Percentiles rank a stretch among this genome's conserved stretches.
Conservation (phyloP, 2,113 vertebrate genomes). For the Rana temporaria region DNA sequence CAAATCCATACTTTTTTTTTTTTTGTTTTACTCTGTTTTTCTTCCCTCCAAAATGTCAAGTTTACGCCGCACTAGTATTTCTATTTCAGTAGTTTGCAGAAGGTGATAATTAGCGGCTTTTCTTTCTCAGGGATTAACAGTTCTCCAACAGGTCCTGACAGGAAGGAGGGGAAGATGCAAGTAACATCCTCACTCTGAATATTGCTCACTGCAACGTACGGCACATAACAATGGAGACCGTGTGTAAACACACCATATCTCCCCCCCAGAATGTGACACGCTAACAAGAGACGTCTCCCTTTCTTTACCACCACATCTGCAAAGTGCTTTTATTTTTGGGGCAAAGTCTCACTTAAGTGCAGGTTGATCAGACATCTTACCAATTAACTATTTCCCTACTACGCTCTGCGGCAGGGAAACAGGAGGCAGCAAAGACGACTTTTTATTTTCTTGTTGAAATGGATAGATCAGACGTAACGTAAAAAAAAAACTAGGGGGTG, state of each 20-base stretch:
- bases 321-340: constrained; percentile 14
- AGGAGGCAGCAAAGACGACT: too few relatives aligned
- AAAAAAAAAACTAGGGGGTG: too few relatives aligned
- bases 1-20: constrained; percentile 37
- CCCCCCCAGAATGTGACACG: constrained; percentile 16
- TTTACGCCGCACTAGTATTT: constrained; percentile 36
- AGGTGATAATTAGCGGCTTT: constrained; percentile 57
- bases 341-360: constrained; percentile 13
- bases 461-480: too few relatives aligned
- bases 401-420: not conserved
- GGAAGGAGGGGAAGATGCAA: constrained; percentile 52
- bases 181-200: constrained; percentile 36
- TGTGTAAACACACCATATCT: not conserved
- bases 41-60: constrained; percentile 32
- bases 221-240: constrained; percentile 45
- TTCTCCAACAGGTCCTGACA: constrained; percentile 57
- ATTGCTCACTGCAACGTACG: constrained; percentile 24
- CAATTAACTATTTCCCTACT: not conserved
- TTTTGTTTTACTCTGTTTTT: constrained; percentile 44
- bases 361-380: constrained; percentile 24
- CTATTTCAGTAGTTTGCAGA: constrained; percentile 49
- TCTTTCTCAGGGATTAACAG: constrained; percentile 55
- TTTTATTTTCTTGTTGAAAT: too few relatives aligned
- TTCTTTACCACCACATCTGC: constrained; percentile 16
- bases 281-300: constrained; percentile 20